Percentiles rank a stretch among this genome's conserved stretches.
These are phyloP conservation scores for Cephus sareptanus DNA, from an alignment of 2,888 invertebrate genomes.

Conservation along the genomic window DNA sequence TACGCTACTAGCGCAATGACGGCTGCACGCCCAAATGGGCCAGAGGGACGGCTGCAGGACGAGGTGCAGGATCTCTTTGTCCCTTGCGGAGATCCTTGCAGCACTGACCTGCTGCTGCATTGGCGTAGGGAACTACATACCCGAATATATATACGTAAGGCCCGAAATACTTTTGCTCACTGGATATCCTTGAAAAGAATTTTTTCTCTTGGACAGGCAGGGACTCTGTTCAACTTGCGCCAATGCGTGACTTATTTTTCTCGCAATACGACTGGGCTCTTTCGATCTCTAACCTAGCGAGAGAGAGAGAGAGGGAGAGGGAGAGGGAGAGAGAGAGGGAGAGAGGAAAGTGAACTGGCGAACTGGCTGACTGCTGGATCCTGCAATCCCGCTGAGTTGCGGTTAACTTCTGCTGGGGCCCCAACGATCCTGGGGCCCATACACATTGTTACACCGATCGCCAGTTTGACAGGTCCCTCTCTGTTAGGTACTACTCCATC, in stretches of 20 bases:
- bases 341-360: constrained; percentile 38
- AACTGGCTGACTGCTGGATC: constrained; percentile 17
- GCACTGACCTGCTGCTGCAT: constrained; percentile 48
- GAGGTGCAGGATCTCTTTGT: constrained; percentile 48
- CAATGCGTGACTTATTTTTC: constrained; percentile 48
- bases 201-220: not conserved
- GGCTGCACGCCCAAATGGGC: constrained; percentile 10
- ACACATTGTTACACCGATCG: constrained; percentile 46
- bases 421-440: constrained; percentile 24
- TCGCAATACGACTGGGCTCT: constrained; percentile 39
- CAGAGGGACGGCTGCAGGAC: constrained; percentile 10
- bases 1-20: constrained; percentile 18
- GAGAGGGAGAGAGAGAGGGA: no score
- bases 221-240: constrained; percentile 24
- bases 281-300: constrained; percentile 14
- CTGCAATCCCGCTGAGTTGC: constrained; percentile 45
- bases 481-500: not conserved
- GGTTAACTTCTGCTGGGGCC: constrained; percentile 49
- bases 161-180: constrained; percentile 2
- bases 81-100: constrained; percentile 42
- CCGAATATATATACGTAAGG: not conserved
- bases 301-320: constrained; percentile 4
- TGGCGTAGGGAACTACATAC: constrained; percentile 35
- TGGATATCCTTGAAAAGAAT: constrained; percentile 23
- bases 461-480: constrained; percentile 52